Base-by-base conservation (phyloP, 2,888 invertebrate species). In the Lasioglossum figueresi region DNA sequence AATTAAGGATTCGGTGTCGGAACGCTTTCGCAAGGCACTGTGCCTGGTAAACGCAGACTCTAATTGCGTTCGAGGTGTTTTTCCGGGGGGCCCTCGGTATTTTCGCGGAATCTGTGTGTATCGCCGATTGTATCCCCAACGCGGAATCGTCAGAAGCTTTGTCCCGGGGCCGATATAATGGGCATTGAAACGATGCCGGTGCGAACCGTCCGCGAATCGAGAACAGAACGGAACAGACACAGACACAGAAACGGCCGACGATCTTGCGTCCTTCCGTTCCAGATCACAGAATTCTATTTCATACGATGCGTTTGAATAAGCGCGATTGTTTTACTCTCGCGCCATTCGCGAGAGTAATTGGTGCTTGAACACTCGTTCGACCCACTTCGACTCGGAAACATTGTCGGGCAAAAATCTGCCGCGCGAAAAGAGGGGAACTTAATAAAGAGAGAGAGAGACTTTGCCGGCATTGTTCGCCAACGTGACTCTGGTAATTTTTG, bases 41-140 rank as follows among this genome's bases (percentile, higher is more conserved):
- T 59, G 27, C 4, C 4, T 14, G 56, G 12, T 6, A 12, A 52
- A 23, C 52, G 23, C 2, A 8, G 23, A 23, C 27, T 59, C 27
- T 59, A 59, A 59, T 59, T 59, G 59, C 59, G 59, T 59, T 59
- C 14, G 4, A 4, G 27, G 14, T 66, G 27, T 66, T 82, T 79
- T 83, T 77, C 70, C 75, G 31, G 75, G 34, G 56, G 0, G 71
- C 84, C 74, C 45, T 68, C 79, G 76, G 80, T 72, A 75, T 59
- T 82, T 80, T 79, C 77, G 80, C 79, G 76, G 83, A 79, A 84
- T 79, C 40, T 71, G 59, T 85, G 16, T 66, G 82, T 84, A 87
- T 73, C 80, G 45, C 52, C 72, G 27, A 59, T 68, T 79, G 45
- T 79, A 37, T 37, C 59, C 59, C 45, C 5, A 79, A 16, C 31